Percentiles rank a stretch among this genome's conserved stretches.
Conservation (phyloP, 2,888 invertebrate species). For the Orthosia gothica region DNA sequence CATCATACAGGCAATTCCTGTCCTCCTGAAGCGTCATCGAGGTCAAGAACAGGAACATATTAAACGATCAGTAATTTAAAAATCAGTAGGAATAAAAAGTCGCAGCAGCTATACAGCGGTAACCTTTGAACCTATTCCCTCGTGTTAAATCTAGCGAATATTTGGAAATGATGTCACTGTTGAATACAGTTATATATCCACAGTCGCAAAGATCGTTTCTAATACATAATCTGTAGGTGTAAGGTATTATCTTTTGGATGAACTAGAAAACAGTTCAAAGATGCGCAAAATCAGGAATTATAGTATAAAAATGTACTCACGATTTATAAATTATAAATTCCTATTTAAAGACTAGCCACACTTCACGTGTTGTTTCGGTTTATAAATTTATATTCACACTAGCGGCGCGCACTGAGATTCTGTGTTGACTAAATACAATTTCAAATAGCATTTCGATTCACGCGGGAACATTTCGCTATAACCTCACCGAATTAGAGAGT, state of each 20-base stretch:
- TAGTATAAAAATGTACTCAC: slow-evolving; percentile 46
- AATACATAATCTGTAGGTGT: not conserved
- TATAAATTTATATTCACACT: slow-evolving; percentile 43
- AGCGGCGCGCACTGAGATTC: slow-evolving; percentile 44
- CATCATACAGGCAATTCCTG: too few relatives aligned
- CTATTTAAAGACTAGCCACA: slow-evolving; percentile 52
- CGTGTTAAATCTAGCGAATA: slow-evolving; percentile 13
- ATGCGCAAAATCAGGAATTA: not conserved
- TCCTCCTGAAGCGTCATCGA: too few relatives aligned
- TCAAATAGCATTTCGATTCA: slow-evolving; percentile 66
- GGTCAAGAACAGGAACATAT: too few relatives aligned
- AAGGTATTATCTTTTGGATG: not conserved
- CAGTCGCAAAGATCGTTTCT: not conserved
- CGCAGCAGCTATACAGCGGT: not conserved
- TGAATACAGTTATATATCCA: not conserved
- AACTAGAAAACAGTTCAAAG: not conserved
- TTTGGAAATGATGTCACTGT: slow-evolving; percentile 36
- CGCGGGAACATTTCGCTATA: slow-evolving; percentile 74
- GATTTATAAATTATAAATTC: slow-evolving; percentile 36
- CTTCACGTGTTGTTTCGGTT: slow-evolving; percentile 45
- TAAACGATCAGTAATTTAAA: too few relatives aligned
- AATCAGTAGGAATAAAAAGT: too few relatives aligned
- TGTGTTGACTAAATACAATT: slow-evolving; percentile 68
- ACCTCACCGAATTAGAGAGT: slow-evolving; percentile 50
- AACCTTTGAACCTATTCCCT: not conserved